Base-by-base conservation (phyloP, 2,888 invertebrate species). In the Conus canariensis region DNA sequence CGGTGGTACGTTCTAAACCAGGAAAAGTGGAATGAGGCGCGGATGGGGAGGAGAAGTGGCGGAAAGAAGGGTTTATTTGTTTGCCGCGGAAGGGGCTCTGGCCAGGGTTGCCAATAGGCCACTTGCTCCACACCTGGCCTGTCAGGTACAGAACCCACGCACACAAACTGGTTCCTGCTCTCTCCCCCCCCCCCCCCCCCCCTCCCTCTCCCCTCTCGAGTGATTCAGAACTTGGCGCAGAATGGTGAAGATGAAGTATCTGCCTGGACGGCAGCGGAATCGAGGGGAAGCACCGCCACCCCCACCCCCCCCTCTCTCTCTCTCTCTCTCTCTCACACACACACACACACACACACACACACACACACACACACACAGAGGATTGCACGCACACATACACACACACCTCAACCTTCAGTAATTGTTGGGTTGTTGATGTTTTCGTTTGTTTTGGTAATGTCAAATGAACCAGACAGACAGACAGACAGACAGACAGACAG, bases 71-170 rank as follows among this genome's bases (percentile, higher is more conserved):
- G 82, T 85, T 85, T 85, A 12, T 85, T 85, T 85, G 58, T 85
- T 59, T 59, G 45, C n/a, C 59, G 59, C 14, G 6, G 59, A 59
- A 16, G 85, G 6, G 56, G 19, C 45, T 10, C 7, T n/a, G 82
- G 64, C 59, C 85, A 22, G 30, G 16, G 64, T 59, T 16, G 60
- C 30, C 56, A 85, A 85, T 59, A 22, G 85, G 16, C 85, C 85
- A 85, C 85, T 85, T 85, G 60, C 60, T 56, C 85, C 60, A 85
- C 85, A 85, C 60, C 85, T 85, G 85, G 64, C 22, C 64, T 85
- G 85, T 59, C 85, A 64, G 85, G 85, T 64, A 85, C 10, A 30
- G n/a, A 10, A 30, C 16, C 8, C 85, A 85, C 25, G 22, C 83
- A 60, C 59, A 70, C 12, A 16, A 14, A 64, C 10, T 64, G 10